phyloP scores from a whole-genome alignment of 2,113 vertebrate species.

The Atrichornis clamosus region DNA sequence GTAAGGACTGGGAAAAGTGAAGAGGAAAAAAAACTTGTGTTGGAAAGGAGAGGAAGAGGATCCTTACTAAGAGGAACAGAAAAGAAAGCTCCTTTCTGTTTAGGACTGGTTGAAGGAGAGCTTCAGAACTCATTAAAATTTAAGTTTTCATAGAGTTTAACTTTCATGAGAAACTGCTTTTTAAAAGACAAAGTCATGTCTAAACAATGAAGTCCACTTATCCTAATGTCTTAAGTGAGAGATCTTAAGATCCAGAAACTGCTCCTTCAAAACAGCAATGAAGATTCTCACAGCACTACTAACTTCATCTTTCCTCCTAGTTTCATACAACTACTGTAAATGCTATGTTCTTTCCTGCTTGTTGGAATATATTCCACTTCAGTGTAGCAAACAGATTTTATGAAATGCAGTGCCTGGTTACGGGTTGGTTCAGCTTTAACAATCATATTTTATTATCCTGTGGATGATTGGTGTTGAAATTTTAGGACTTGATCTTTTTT shows the following conservation, averaged over 20 bases:
- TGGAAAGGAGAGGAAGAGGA: not conserved
- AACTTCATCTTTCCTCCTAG: not conserved
- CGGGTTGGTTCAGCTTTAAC: not conserved
- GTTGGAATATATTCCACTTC: not conserved
- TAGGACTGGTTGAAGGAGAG: not conserved
- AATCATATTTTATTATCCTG: not conserved
- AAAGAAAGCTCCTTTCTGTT: not conserved
- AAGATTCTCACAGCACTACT: not conserved
- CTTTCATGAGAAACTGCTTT: not conserved
- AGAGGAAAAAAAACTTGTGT: not conserved
- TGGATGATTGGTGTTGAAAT: not conserved
- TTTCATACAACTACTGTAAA: not conserved
- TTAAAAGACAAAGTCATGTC: not conserved
- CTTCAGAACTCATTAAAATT: not conserved
- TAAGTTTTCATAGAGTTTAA: not conserved
- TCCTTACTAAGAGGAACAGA: not conserved
- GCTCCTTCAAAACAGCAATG: not conserved
- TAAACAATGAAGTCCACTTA: not conserved
- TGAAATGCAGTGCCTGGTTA: not conserved
- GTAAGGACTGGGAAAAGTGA: not conserved
- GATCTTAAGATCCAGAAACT: not conserved
- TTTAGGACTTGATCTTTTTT: not conserved
- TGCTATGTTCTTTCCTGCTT: not conserved
- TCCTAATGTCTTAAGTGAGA: not conserved
- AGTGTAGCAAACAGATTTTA: not conserved